Base-by-base conservation (phyloP, 2,113 vertebrate genomes). In the Oxyura jamaicensis region DNA sequence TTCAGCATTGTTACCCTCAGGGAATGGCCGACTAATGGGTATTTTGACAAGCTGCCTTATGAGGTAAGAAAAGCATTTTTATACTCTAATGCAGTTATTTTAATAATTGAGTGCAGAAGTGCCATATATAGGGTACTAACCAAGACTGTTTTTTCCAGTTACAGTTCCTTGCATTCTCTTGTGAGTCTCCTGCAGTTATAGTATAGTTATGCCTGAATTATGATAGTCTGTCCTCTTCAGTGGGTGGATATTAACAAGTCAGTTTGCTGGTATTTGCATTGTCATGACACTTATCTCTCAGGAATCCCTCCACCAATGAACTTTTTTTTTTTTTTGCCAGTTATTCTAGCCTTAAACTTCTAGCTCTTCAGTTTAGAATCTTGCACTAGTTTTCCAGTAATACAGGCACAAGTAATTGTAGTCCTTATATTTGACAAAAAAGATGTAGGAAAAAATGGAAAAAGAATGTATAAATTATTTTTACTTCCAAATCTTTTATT, bases 21-120 rank as follows among this genome's bases (percentile, higher is more conserved):
- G 95, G 98, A 98, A 94, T 97, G 97, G 97, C 97, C 98, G 4
- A 98, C 98, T 77, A 99, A 99, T 10, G 99, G 99, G 71, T 99
- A 99, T 98, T 99, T 99, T 97, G 99, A 99, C 98, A 99, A 98
- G 94, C 98, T 99, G 90, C 99, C 99, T 91, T 99, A 99, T 92
- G 99, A 99, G 99, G 99, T 99, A 98, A 98, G 97, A 41, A 59
- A 89, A 66, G 41, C 21, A 7, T 74, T 28, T 36, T 95, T 87
- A 48, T 11, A 8, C 8, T 83, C 22, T 20, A 16, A 0, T 73
- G 5, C 36, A 23, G 77, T 48, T 92, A 10, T 28, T 31, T 42
- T 78, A 50, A 52, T 58, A 1, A 2, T 56, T 90, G 78, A 39
- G 3, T 63, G 19, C 16, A 83, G 41, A 60, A 29, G 39, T 76